These are phyloP conservation scores for Coregonus sp. DNA, from an alignment of 2,797 vertebrate genomes.

Conservation along the genomic window DNA sequence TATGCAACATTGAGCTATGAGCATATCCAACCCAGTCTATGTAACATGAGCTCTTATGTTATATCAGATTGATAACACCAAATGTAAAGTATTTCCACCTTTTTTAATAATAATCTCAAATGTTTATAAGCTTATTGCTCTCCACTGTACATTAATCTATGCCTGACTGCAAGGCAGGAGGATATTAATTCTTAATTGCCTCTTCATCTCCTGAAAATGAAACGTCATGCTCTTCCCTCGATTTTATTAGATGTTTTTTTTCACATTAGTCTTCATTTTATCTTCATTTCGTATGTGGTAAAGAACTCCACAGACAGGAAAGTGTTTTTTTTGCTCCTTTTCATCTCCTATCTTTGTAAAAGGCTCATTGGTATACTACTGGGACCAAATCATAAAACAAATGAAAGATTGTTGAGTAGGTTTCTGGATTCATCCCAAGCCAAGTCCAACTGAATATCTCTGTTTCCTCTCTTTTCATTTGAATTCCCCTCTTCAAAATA, in stretches of 20 bases:
- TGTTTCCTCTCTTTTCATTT: background rate
- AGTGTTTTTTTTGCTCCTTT: background rate
- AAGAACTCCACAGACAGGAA: constrained; percentile 12
- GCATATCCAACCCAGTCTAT: background rate
- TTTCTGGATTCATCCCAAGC: background rate
- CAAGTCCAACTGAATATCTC: background rate
- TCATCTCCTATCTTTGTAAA: too few species aligned
- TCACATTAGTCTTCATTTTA: constrained; percentile 5
- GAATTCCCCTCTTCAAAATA: background rate
- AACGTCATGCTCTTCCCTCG: background rate
- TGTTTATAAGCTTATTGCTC: too few species aligned
- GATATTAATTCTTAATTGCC: constrained; percentile 30
- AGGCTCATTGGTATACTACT: background rate
- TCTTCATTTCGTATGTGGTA: background rate
- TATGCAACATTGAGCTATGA: background rate
- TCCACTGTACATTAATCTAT: background rate
- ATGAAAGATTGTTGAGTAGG: background rate
- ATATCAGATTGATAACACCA: too few species aligned
- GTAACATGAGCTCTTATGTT: too few species aligned
- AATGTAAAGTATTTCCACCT: too few species aligned
- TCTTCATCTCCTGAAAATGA: constrained; percentile 27
- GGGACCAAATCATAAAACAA: background rate
- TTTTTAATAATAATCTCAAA: too few species aligned
- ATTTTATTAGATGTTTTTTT: too few species aligned
- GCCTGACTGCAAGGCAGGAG: constrained; percentile 21